Base-by-base conservation (phyloP, 2,113 vertebrate genomes). In the Nycticorax nycticorax region DNA sequence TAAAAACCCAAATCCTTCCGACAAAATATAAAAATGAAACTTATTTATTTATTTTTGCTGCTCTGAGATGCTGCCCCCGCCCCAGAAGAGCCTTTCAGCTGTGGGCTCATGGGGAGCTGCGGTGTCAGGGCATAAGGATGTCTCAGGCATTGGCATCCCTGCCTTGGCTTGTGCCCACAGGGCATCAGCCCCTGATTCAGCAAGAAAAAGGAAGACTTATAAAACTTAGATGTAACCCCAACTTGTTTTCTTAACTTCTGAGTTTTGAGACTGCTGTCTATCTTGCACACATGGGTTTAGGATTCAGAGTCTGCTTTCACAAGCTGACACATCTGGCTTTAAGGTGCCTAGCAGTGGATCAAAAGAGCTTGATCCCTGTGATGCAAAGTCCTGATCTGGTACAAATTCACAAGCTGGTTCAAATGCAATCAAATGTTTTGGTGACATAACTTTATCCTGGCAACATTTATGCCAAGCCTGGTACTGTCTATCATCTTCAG, bases 1-100 rank as follows among this genome's bases (percentile, higher is more conserved):
- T 83, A 92, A 95, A 96, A 55, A 5, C 92, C 89, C 66, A 92
- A 96, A 93, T 91, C 78, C 91, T 89, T 95, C 81, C 3, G 2
- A 89, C 2, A 4, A 81, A 95, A 92, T 91, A 41, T 24, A 77
- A 50, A 95, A 93, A 57, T 35, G 47, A 60, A 8, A 22, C 19
- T 73, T 67, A 88, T 81, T 89, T 93, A 52, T 85, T 93, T 88
- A 57, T 86, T 95, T 91, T 60, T 64, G 3, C 33, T 57, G 43
- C 86, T 87, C 37, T 47, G n/a, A 57, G 66, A 45, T 43, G 66
- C 48, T 79, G 41, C 63, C n/a, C 39, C 45, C 10, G 0, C 19
- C 30, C 60, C 1, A 6, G 43, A 77, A 37, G 10, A 85, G 23
- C 53, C 66, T 15, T 75, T 75, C 16, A 27, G 56, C 60, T 1